Percentiles rank a stretch among this genome's conserved stretches.
Evolutionary conservation across 30 jellyfish, hydroid and myxozoan genomes (phyloP).

Genomic region (Mastigias papua): DNA sequence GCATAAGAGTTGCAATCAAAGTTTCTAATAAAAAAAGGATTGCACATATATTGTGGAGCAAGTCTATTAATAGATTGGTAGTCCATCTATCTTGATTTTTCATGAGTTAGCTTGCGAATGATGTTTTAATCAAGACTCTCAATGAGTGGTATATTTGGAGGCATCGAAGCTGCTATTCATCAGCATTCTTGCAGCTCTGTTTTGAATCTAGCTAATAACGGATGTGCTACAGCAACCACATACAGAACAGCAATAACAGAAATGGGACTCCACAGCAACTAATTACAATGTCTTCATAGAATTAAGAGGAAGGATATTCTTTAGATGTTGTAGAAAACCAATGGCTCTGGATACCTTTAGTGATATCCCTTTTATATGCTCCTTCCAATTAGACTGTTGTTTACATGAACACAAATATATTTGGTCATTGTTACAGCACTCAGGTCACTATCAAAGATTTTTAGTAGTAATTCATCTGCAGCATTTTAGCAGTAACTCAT

Average conservation of each 20-base stretch:
- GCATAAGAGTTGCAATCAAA: too few relatives aligned
- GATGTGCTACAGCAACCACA: not conserved
- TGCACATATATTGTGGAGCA: not conserved
- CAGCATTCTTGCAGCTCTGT: not conserved
- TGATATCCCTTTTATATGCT: not conserved
- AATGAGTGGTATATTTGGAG: not conserved
- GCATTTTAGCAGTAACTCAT: not conserved
- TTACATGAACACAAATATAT: not conserved
- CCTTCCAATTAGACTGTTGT: not conserved
- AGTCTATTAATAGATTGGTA: not conserved
- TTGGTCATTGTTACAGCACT: not conserved
- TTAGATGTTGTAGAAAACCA: not conserved
- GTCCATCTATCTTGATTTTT: not conserved
- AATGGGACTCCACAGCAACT: too few relatives aligned
- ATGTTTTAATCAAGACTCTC: not conserved
- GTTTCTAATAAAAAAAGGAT: too few relatives aligned
- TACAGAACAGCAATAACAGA: not conserved
- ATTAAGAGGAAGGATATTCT: too few relatives aligned
- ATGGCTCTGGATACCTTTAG: not conserved
- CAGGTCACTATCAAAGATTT: not conserved
- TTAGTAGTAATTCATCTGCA: not conserved
- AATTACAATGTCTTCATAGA: too few relatives aligned
- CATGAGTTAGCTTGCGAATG: not conserved
- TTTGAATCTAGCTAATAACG: not conserved
- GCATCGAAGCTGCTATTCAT: slow-evolving; percentile 11